Conservation (phyloP, 2,113 vertebrate genomes). For the Syrmaticus mikado region DNA sequence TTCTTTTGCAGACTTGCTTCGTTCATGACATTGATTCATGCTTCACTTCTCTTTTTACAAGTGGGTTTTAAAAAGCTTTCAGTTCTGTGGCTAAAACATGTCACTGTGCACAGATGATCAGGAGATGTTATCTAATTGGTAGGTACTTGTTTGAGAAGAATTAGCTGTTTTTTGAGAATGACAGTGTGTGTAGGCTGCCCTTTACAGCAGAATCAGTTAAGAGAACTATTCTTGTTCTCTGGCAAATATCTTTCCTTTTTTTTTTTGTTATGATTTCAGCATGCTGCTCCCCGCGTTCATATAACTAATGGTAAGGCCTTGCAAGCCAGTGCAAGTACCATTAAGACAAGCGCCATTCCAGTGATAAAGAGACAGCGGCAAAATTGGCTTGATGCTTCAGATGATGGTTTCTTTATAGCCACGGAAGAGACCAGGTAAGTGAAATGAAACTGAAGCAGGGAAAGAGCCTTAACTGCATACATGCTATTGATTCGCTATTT, state of each 20-base stretch:
- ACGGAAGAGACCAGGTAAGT: slow-evolving; percentile 92
- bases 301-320: slow-evolving; percentile 85
- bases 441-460: background rate
- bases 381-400: slow-evolving; percentile 90
- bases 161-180: background rate
- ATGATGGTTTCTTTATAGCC: slow-evolving; percentile 92
- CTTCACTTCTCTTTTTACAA: background rate
- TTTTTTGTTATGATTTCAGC: slow-evolving; percentile 61
- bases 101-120: background rate
- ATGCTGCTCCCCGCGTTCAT: slow-evolving; percentile 59
- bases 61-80: background rate
- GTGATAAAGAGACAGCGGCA: slow-evolving; percentile 89
- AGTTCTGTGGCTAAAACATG: background rate
- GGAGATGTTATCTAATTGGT: background rate
- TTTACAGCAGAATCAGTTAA: background rate
- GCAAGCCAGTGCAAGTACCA: slow-evolving; percentile 70
- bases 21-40: background rate
- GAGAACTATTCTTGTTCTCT: background rate
- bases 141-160: background rate
- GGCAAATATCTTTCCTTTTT: slow-evolving; percentile 10
- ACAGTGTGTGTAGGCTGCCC: background rate
- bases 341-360: slow-evolving; percentile 78
- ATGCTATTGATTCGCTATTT: background rate
- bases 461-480: slow-evolving; percentile 51
- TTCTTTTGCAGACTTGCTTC: background rate